A percentile compares a stretch with the other conserved stretches of the same genome.
Evolutionary conservation across 2,888 invertebrate species (phyloP).

Genomic region (Apotomis capreana): DNA sequence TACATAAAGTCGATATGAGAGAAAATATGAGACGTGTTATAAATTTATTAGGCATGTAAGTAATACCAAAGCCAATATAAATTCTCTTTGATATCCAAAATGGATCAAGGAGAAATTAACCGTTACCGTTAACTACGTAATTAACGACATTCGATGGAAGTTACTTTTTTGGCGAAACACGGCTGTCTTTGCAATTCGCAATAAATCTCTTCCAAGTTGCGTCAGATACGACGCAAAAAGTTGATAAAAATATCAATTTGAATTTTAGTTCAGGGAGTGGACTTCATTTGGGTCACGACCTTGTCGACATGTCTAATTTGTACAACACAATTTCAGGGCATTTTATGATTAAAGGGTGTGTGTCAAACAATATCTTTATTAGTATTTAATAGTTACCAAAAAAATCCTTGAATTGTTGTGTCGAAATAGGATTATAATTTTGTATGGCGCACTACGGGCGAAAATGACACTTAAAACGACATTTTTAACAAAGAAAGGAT

Average conservation of each 20-base stretch:
- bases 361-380: background rate
- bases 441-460: background rate
- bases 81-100: too few relatives aligned
- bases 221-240: background rate
- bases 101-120: too few relatives aligned
- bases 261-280: slow-evolving; percentile 23
- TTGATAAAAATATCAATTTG: background rate
- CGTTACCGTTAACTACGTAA: too few relatives aligned
- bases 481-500: background rate
- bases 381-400: background rate
- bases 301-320: slow-evolving; percentile 22
- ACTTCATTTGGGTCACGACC: slow-evolving; percentile 25
- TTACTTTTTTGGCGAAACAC: too few relatives aligned
- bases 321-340: slow-evolving; percentile 25
- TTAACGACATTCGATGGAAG: too few relatives aligned
- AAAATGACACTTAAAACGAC: background rate
- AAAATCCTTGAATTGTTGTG: too few relatives aligned
- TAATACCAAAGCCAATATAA: too few relatives aligned
- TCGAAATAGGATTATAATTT: background rate
- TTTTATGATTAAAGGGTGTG: slow-evolving; percentile 24
- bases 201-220: background rate
- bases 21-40: too few relatives aligned
- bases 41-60: too few relatives aligned
- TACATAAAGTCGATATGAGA: too few relatives aligned
- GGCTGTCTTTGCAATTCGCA: too few relatives aligned